These are phyloP conservation scores for Pseudoips prasinana DNA, from an alignment of 2,888 invertebrate species.

Conservation along the genomic window DNA sequence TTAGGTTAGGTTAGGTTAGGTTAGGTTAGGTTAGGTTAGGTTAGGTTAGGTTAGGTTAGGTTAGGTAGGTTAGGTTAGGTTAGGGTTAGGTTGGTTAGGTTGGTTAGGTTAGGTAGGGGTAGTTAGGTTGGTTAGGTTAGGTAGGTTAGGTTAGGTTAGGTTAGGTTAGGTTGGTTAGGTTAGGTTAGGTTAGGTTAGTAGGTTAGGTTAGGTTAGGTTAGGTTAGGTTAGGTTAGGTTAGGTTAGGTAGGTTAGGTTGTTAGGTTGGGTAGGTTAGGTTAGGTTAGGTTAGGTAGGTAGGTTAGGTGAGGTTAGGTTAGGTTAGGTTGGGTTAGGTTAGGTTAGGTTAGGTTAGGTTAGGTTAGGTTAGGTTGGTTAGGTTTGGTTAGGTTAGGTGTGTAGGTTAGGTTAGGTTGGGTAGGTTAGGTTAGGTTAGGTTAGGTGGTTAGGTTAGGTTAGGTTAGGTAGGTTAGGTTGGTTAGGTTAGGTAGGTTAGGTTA, in stretches of 20 bases:
- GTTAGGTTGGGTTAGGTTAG: conserved; percentile 14
- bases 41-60: conserved; percentile 13
- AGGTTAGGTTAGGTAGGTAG: conserved; percentile 2
- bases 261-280: conserved; percentile 8
- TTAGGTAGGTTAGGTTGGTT: conserved; percentile 13
- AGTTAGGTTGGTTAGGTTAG: conserved; percentile 18
- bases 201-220: conserved; percentile 14
- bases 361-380: conserved; percentile 12
- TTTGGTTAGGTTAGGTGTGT: conserved; percentile 8
- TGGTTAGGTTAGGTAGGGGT: conserved; percentile 9
- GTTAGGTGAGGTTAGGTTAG: conserved; percentile 16
- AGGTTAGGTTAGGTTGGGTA: conserved; percentile 10
- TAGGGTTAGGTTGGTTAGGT: conserved; percentile 9
- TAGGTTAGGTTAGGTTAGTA: conserved; percentile 7
- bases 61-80: conserved; percentile 13
- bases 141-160: conserved; percentile 17
- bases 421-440: conserved; percentile 6
- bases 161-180: conserved; percentile 17
- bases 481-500: conserved; percentile 11
- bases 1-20: conserved; percentile 12
- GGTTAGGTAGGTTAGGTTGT: conserved; percentile 7
- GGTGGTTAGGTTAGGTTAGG: conserved; percentile 5
- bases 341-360: conserved; percentile 20
- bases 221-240: conserved; percentile 17
- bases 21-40: conserved; percentile 12